A percentile compares a stretch with the other conserved stretches of the same genome.
phyloP scores from a whole-genome alignment of 2,797 vertebrate species.

The Phrynocephalus vlangalii region DNA sequence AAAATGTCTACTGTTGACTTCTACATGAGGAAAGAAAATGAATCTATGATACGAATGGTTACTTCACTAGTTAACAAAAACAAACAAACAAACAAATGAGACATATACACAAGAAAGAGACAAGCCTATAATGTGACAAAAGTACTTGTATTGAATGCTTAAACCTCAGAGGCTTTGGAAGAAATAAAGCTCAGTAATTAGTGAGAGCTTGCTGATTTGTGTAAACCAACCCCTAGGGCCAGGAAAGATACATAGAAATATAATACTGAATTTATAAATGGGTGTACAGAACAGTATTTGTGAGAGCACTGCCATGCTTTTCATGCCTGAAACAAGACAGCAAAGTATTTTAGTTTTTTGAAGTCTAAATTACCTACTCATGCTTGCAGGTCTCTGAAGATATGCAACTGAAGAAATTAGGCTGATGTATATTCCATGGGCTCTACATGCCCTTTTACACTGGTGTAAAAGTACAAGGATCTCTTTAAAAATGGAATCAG shows the following conservation, averaged over 20 bases:
- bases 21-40: not conserved
- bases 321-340: not conserved
- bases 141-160: not conserved
- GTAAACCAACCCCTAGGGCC: not conserved
- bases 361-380: not conserved
- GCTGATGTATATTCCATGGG: not conserved
- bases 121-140: not conserved
- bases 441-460: not conserved
- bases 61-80: not conserved
- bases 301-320: not conserved
- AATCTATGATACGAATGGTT: not conserved
- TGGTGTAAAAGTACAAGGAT: not conserved
- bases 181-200: constrained; percentile 1
- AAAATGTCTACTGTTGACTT: not conserved
- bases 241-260: not conserved
- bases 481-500: not conserved
- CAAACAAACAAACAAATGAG: not conserved
- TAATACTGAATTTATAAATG: not conserved
- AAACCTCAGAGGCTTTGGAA: not conserved
- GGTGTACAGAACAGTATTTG: not conserved
- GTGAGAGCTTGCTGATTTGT: not conserved
- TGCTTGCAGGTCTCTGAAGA: not conserved
- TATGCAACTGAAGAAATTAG: not conserved
- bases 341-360: not conserved
- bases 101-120: too few relatives aligned